Conservation (phyloP, 1,140 invertebrate species). For the Orussus abietinus region DNA sequence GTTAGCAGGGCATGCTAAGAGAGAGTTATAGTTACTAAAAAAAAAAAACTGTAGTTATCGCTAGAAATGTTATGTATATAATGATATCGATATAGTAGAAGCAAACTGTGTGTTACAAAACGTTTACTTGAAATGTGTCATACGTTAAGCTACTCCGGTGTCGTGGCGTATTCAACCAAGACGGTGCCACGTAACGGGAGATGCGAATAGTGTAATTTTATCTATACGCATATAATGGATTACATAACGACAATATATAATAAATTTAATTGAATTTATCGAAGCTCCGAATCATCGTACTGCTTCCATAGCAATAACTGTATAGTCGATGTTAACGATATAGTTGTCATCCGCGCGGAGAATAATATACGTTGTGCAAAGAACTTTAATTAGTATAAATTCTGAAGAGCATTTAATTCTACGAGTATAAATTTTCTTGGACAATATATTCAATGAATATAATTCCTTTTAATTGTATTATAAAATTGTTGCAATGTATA, state of each 20-base stretch:
- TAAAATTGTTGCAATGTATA: conserved; percentile 9
- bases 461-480: conserved; percentile 35
- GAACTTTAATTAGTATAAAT: conserved; percentile 14
- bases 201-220: conserved; percentile 27
- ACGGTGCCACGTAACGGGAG: conserved; percentile 15
- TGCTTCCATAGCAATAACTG: conserved; percentile 52
- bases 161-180: conserved; percentile 43
- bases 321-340: conserved; percentile 50
- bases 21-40: conserved; percentile 25
- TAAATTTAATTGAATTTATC: conserved; percentile 43
- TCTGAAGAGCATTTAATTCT: conserved; percentile 39
- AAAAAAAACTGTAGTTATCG: conserved; percentile 42
- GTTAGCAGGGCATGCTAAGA: conserved; percentile 10
- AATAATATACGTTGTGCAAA: conserved; percentile 13
- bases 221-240: conserved; percentile 32
- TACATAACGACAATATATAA: conserved; percentile 39
- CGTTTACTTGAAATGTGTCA: conserved; percentile 41
- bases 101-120: conserved; percentile 16
- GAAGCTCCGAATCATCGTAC: conserved; percentile 40
- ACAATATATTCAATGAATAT: conserved; percentile 39
- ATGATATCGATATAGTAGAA: conserved; percentile 35
- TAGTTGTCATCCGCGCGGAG: conserved; percentile 33
- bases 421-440: conserved; percentile 42
- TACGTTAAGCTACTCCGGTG: conserved; percentile 39
- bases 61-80: conserved; percentile 50